A percentile compares a stretch with the other conserved stretches of the same genome.
phyloP scores from a whole-genome alignment of 2,797 vertebrate genomes.

The Protonibea diacanthus region DNA sequence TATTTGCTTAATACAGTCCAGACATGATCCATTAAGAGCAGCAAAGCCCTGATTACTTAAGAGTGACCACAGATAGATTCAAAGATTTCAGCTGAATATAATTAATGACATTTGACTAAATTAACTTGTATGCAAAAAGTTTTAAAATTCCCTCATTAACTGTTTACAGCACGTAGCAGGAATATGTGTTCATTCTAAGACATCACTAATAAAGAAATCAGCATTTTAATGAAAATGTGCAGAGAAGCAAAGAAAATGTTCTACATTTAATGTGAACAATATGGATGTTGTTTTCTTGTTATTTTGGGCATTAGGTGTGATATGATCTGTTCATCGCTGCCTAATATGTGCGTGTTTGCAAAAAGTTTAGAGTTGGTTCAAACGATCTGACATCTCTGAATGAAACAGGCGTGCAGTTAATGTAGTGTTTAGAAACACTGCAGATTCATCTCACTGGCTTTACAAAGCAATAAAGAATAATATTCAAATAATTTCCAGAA shows the following conservation, averaged over 20 bases:
- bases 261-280: not conserved
- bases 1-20: not conserved
- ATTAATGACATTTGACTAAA: not conserved
- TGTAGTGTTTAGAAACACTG: not conserved
- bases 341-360: too few species aligned
- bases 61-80: too few species aligned
- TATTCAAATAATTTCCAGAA: too few species aligned
- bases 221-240: not conserved
- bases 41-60: too few species aligned
- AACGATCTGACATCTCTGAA: not conserved
- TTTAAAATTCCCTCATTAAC: not conserved
- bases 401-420: not conserved
- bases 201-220: not conserved
- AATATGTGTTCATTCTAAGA: not conserved
- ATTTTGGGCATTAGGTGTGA: too few species aligned
- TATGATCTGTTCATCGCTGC: not conserved
- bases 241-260: not conserved
- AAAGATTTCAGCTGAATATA: too few species aligned
- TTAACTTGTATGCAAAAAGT: not conserved
- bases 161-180: not conserved
- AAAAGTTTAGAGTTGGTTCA: not conserved
- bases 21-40: too few species aligned
- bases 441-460: not conserved
- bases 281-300: not conserved
- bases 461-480: not conserved